These are phyloP conservation scores for Drosophila vallismaia DNA, from an alignment of 2,888 invertebrate genomes.

Conservation along the genomic window DNA sequence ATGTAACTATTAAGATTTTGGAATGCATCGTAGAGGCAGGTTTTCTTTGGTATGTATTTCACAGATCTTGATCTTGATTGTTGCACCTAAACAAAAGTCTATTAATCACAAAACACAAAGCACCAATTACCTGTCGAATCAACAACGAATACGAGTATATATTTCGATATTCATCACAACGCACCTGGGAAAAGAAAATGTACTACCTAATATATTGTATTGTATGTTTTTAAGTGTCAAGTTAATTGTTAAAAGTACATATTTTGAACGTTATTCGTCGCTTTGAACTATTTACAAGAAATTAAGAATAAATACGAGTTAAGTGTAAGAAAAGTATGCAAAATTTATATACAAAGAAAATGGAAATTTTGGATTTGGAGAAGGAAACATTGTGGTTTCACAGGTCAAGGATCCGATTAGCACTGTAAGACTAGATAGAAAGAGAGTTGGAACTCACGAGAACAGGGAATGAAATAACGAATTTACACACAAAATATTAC, in stretches of 20 bases:
- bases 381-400: constrained; percentile 18
- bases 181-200: not conserved
- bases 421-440: constrained; percentile 33
- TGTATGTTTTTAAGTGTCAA: constrained; percentile 15
- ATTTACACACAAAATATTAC: constrained; percentile 47
- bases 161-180: not conserved
- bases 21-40: constrained; percentile 68
- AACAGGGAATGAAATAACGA: constrained; percentile 52
- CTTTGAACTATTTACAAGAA: constrained; percentile 5
- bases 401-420: constrained; percentile 30
- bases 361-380: not conserved
- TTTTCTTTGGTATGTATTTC: constrained; percentile 69
- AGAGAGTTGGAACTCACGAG: constrained; percentile 8
- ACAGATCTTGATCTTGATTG: constrained; percentile 8
- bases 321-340: too few species aligned
- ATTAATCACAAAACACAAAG: not conserved
- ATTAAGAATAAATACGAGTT: not conserved
- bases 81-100: not conserved
- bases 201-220: constrained; percentile 5
- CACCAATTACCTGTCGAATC: not conserved
- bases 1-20: constrained; percentile 52
- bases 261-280: constrained; percentile 31
- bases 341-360: constrained; percentile 4
- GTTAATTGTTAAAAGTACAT: constrained; percentile 25
- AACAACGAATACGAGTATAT: constrained; percentile 6